Evolutionary conservation across 2,113 vertebrate genomes (phyloP).

Genomic region (Genyomyrus donnyi): DNA sequence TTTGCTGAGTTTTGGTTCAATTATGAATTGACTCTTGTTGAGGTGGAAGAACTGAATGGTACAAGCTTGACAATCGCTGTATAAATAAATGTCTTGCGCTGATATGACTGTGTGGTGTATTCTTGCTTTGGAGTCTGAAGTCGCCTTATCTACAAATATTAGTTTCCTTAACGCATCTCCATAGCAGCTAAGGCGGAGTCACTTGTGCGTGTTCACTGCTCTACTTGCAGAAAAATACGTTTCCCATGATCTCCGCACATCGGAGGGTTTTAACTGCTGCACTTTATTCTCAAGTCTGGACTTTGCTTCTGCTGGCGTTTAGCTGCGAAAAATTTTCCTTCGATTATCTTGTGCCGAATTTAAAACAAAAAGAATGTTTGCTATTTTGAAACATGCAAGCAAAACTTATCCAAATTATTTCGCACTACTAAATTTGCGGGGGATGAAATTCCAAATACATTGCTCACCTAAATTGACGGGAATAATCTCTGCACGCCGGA

Average conservation of each 20-base stretch:
- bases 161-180: not conserved
- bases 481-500: not conserved
- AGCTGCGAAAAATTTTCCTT: not conserved
- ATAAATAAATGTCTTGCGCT: not conserved
- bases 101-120: not conserved
- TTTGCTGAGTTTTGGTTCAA: not conserved
- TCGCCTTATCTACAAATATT: not conserved
- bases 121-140: not conserved
- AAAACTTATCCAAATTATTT: not conserved
- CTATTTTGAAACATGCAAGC: not conserved
- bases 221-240: not conserved
- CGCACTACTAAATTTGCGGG: not conserved
- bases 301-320: not conserved
- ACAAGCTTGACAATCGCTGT: not conserved
- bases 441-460: not conserved
- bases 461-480: not conserved
- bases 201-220: not conserved
- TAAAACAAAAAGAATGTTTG: constrained; percentile 1
- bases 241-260: not conserved
- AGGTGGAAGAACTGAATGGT: not conserved
- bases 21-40: not conserved
- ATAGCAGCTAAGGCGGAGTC: not conserved
- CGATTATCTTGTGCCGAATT: not conserved
- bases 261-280: not conserved
- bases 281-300: not conserved